Evolutionary conservation across 2,797 vertebrate species (phyloP).

Genomic region (Carapus acus): DNA sequence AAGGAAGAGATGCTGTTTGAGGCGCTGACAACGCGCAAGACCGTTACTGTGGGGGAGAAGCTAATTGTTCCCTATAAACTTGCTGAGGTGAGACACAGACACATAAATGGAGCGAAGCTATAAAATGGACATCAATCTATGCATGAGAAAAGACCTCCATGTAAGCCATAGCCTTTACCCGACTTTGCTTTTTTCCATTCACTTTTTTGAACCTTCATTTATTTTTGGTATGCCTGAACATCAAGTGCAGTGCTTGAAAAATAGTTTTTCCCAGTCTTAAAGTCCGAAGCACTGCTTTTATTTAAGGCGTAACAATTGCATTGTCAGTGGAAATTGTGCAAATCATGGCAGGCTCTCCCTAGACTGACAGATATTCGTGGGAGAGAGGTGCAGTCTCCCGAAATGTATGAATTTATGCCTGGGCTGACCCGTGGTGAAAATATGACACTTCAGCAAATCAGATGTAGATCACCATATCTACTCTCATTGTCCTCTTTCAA

Average conservation of each 20-base stretch:
- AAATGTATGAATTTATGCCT: not conserved
- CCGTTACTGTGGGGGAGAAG: conserved; percentile 94
- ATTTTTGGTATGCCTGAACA: too few relatives aligned
- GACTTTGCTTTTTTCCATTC: too few relatives aligned
- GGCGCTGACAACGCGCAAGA: conserved; percentile 93
- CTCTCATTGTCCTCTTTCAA: too few relatives aligned
- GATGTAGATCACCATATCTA: too few relatives aligned
- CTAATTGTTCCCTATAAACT: conserved; percentile 93
- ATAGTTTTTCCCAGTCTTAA: too few relatives aligned
- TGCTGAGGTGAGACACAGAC: conserved; percentile 79
- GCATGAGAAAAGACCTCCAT: not conserved
- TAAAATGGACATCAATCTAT: not conserved
- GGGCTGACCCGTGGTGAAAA: too few relatives aligned
- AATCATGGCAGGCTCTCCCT: not conserved
- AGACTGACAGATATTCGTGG: not conserved
- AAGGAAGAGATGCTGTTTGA: conserved; percentile 97
- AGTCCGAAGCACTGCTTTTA: too few relatives aligned
- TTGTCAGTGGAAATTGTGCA: too few relatives aligned
- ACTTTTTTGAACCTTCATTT: too few relatives aligned
- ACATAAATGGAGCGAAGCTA: not conserved
- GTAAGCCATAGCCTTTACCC: too few relatives aligned
- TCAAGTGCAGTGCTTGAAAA: too few relatives aligned
- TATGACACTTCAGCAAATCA: too few relatives aligned
- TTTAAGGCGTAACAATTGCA: conserved; percentile 2
- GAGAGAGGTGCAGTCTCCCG: not conserved